Percentiles rank a stretch among this genome's conserved stretches.
phyloP scores from a whole-genome alignment of 2,113 vertebrate genomes.

The Aythya baeri region DNA sequence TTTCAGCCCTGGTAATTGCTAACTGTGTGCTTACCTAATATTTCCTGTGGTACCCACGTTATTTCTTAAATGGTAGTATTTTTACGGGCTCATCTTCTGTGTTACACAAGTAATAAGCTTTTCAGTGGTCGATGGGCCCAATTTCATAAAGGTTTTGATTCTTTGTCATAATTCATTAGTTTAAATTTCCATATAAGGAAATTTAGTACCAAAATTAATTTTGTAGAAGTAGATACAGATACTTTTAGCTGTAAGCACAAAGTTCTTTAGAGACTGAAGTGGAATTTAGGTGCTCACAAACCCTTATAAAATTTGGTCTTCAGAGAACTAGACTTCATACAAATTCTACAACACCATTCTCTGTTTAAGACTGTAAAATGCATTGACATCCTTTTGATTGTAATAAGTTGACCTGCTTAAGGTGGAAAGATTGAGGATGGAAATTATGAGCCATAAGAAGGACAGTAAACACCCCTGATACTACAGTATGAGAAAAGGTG shows the following conservation, averaged over 20 bases:
- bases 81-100: not conserved
- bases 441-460: not conserved
- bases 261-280: not conserved
- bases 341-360: not conserved
- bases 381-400: not conserved
- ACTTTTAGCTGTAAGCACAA: accelerated
- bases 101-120: not conserved
- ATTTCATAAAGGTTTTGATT: not conserved
- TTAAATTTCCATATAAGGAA: not conserved
- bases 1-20: not conserved
- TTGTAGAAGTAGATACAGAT: not conserved
- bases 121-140: not conserved
- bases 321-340: not conserved
- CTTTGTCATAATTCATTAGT: not conserved
- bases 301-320: not conserved
- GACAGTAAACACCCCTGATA: not conserved
- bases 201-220: not conserved
- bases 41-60: not conserved
- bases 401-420: not conserved
- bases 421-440: not conserved
- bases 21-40: not conserved
- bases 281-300: not conserved
- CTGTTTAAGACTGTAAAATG: not conserved
- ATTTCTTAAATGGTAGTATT: not conserved
- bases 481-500: not conserved